Evolutionary conservation across 2,888 invertebrate species (phyloP).

Genomic region (Phanerotoma sp.): DNA sequence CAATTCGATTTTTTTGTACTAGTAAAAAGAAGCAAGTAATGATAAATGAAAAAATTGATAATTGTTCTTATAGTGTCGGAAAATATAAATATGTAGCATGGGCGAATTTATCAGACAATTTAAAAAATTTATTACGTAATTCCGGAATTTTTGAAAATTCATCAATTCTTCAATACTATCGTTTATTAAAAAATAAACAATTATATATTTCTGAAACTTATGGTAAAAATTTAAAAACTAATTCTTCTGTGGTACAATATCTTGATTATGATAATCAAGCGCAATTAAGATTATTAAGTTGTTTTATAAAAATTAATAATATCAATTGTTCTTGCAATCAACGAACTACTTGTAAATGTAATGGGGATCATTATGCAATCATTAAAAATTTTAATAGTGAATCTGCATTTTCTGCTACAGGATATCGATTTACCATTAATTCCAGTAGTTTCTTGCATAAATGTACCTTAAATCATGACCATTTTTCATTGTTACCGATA

Average conservation of each 20-base stretch:
- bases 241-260: background rate
- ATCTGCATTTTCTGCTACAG: background rate
- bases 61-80: constrained; percentile 24
- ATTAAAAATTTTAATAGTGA: background rate
- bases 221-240: background rate
- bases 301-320: background rate
- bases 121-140: background rate
- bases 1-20: constrained; percentile 24
- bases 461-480: background rate
- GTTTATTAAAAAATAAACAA: background rate
- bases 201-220: background rate
- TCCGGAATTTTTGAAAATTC: background rate
- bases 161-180: background rate
- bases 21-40: background rate
- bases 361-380: background rate
- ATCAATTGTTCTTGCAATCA: background rate
- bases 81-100: constrained; percentile 6
- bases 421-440: background rate
- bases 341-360: background rate
- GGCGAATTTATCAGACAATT: background rate
- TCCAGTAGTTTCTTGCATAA: background rate
- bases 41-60: constrained; percentile 12
- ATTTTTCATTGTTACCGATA: background rate
- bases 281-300: background rate
- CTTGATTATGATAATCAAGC: background rate